Evolutionary conservation across 2,888 invertebrate genomes (phyloP).

Genomic region (Minunthozetes semirufus): DNA sequence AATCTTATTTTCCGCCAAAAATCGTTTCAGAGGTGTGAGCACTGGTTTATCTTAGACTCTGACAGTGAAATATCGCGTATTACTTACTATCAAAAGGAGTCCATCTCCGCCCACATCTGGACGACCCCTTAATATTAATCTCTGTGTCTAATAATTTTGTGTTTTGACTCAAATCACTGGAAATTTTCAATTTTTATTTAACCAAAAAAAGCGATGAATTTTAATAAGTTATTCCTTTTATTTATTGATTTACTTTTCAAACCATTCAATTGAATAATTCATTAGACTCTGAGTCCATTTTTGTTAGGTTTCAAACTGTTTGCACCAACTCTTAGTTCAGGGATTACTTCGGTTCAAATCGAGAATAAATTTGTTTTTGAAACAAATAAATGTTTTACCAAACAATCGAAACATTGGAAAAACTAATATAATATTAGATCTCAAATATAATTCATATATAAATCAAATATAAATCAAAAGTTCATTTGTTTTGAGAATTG

Average conservation of each 20-base stretch:
- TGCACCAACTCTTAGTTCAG: background rate
- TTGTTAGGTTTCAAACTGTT: background rate
- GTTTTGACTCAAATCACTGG: background rate
- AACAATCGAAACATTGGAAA: background rate
- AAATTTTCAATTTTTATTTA: background rate
- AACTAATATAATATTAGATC: too few species aligned
- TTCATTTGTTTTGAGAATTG: too few species aligned
- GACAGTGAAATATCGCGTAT: slow-evolving; percentile 24
- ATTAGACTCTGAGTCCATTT: background rate
- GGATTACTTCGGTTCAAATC: background rate
- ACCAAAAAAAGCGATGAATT: background rate
- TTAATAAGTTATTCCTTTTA: slow-evolving; percentile 5
- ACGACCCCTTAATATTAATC: background rate
- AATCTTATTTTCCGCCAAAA: background rate
- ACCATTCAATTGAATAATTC: background rate
- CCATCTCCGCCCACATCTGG: slow-evolving; percentile 14
- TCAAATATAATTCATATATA: too few species aligned
- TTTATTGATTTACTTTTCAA: slow-evolving; percentile 10
- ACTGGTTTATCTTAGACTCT: background rate
- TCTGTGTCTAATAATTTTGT: background rate
- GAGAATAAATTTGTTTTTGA: background rate
- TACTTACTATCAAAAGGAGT: background rate
- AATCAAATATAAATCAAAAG: background rate
- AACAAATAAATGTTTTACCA: background rate
- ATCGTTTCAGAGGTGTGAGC: slow-evolving; percentile 8